phyloP scores from a whole-genome alignment of 2,113 vertebrate species.

The Myotis yumanensis region DNA sequence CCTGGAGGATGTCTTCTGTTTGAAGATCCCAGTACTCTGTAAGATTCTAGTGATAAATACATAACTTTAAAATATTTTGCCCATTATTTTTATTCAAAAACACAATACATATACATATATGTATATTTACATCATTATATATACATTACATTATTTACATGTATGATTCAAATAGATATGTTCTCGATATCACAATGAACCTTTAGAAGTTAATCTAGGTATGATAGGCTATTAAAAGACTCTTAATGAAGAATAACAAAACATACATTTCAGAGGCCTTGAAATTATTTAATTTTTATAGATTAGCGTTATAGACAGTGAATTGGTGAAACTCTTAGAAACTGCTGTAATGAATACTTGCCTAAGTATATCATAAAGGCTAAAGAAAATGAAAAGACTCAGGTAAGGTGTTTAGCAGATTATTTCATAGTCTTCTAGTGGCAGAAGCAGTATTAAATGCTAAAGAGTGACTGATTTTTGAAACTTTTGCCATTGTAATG shows the following conservation, averaged over 20 bases:
- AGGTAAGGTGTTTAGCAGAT: neutral
- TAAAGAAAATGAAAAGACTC: neutral
- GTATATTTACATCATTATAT: neutral
- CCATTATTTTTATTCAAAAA: neutral
- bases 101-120: neutral
- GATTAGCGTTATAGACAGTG: neutral
- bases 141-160: neutral
- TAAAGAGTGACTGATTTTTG: neutral
- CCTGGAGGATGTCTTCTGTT: neutral
- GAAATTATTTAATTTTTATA: neutral
- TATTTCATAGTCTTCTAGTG: neutral
- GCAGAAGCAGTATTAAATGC: neutral
- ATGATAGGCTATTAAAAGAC: neutral
- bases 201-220: neutral
- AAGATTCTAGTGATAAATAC: neutral
- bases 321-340: neutral
- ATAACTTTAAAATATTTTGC: neutral
- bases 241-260: neutral
- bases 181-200: neutral
- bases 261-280: neutral
- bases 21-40: neutral
- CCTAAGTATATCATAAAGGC: neutral
- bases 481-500: neutral
- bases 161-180: neutral
- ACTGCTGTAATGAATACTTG: neutral